These are phyloP conservation scores for Meleagris gallopavo DNA, from an alignment of 2,113 vertebrate species.

Conservation along the genomic window DNA sequence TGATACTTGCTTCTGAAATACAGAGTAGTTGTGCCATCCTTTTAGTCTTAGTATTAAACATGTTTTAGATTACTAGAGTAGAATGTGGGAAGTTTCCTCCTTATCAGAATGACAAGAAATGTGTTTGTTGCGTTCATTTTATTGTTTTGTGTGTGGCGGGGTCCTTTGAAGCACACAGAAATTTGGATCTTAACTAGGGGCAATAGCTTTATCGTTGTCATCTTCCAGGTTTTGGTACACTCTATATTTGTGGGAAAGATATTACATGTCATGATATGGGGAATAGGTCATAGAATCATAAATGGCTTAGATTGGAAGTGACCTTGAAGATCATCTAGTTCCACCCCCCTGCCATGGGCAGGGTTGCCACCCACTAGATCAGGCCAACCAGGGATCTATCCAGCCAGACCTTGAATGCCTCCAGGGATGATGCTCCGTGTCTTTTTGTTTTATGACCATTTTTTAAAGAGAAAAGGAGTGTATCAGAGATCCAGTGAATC, in stretches of 20 bases:
- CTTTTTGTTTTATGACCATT: background rate
- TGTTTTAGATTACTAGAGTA: background rate
- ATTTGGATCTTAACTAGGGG: background rate
- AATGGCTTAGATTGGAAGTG: no score
- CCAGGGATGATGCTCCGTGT: background rate
- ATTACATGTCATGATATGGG: background rate
- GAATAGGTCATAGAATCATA: background rate
- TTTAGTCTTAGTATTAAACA: background rate
- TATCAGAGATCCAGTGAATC: background rate
- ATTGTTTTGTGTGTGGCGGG: background rate
- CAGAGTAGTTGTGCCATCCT: background rate
- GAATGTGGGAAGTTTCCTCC: background rate
- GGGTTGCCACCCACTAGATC: no score
- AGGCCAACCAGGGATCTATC: no score
- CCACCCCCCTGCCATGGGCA: no score
- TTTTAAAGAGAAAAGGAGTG: background rate
- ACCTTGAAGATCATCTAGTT: no score
- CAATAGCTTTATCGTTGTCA: background rate
- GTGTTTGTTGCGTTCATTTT: background rate
- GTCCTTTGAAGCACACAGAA: background rate
- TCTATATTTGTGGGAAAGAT: background rate
- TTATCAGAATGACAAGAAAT: background rate
- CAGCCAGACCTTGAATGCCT: no score
- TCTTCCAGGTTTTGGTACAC: background rate
- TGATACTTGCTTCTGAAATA: background rate